phyloP scores from a whole-genome alignment of 2,888 invertebrate genomes.

The Elaeidobius kamerunicus region DNA sequence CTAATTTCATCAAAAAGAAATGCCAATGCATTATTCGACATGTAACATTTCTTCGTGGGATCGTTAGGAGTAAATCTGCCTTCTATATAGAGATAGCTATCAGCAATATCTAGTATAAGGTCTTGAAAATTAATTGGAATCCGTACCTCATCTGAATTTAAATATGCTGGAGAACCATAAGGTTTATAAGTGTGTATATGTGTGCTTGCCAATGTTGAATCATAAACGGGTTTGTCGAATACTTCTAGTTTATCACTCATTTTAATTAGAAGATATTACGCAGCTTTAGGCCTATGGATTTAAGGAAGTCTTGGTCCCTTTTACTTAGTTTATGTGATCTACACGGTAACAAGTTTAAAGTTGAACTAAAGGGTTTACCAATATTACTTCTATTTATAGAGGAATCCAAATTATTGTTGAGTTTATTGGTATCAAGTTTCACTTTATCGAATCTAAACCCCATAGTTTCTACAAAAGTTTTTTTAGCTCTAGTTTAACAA shows the following conservation, averaged over 20 bases:
- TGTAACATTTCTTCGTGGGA: background rate
- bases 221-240: slow-evolving; percentile 10
- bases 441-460: slow-evolving; percentile 7
- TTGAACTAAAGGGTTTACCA: too few relatives aligned
- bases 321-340: background rate
- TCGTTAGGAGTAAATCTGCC: slow-evolving; percentile 16
- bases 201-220: slow-evolving; percentile 9
- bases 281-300: slow-evolving; percentile 7
- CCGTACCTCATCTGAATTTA: slow-evolving; percentile 7
- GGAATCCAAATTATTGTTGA: too few relatives aligned
- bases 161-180: slow-evolving; percentile 9
- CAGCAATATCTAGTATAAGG: slow-evolving; percentile 16
- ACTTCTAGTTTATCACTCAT: slow-evolving; percentile 15
- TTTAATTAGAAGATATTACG: background rate
- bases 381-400: too few relatives aligned
- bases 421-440: too few relatives aligned
- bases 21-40: background rate
- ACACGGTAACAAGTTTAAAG: too few relatives aligned
- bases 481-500: slow-evolving; percentile 16
- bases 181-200: slow-evolving; percentile 21
- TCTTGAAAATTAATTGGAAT: slow-evolving; percentile 21
- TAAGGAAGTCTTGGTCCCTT: background rate
- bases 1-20: slow-evolving; percentile 15
- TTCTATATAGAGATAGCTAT: slow-evolving; percentile 18
- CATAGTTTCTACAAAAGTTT: slow-evolving; percentile 9